These are phyloP conservation scores for Corticium candelabrum DNA, from an alignment of 37 sponge, comb jelly and placozoan genomes.

Conservation along the genomic window DNA sequence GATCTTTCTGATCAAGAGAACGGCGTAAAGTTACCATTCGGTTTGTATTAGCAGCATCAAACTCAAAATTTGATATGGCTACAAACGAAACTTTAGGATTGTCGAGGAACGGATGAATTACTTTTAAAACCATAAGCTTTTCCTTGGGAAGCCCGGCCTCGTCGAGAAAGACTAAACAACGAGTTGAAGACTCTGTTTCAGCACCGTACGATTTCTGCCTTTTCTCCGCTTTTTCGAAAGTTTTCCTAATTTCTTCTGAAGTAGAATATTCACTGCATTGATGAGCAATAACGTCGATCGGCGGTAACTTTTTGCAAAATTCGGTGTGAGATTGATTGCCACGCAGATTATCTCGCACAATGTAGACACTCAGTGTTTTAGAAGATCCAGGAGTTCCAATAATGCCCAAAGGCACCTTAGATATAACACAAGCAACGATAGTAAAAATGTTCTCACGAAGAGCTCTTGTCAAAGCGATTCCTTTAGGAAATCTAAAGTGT, in stretches of 20 bases:
- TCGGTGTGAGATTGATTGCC: background rate
- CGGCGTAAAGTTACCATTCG: background rate
- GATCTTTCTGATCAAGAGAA: background rate
- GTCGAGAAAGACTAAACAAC: background rate
- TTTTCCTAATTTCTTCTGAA: background rate
- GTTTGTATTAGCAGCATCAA: background rate
- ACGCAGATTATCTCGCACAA: background rate
- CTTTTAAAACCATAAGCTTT: background rate
- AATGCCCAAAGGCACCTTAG: background rate
- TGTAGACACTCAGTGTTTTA: background rate
- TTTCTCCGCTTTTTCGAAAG: background rate
- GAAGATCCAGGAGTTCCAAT: slow-evolving; percentile 10
- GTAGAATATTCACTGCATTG: background rate
- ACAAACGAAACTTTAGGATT: slow-evolving; percentile 1
- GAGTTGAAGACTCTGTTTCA: background rate
- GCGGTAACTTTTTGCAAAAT: background rate
- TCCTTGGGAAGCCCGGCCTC: background rate
- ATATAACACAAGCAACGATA: background rate
- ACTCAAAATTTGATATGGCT: background rate
- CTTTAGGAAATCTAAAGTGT: background rate
- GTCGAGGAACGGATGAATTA: background rate
- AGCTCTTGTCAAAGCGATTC: background rate
- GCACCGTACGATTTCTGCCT: background rate
- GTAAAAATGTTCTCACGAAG: slow-evolving; percentile 2
- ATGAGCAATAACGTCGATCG: background rate